Evolutionary conservation across 2,797 vertebrate genomes (phyloP).

Genomic region (Thunnus albacares): DNA sequence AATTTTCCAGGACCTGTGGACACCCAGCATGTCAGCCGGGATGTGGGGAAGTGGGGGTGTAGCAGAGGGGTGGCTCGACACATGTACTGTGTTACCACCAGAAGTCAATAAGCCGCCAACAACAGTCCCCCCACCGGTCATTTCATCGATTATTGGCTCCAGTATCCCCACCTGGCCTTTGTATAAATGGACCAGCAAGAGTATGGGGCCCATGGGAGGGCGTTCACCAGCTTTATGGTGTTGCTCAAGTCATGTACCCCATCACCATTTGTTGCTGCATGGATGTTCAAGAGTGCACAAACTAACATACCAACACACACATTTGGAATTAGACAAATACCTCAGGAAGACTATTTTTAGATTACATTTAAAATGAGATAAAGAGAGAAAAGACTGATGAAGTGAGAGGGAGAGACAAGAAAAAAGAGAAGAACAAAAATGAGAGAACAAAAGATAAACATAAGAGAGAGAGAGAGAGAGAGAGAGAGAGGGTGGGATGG

Average conservation of each 20-base stretch:
- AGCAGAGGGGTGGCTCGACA: background rate
- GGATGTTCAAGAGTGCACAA: conserved; percentile 31
- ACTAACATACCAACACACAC: conserved; percentile 38
- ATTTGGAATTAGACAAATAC: conserved; percentile 31
- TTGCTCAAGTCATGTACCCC: conserved; percentile 5
- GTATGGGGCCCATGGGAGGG: background rate
- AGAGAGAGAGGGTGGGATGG: conserved; percentile 30
- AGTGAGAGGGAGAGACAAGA: background rate
- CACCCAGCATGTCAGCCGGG: background rate
- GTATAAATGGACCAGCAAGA: conserved; percentile 10
- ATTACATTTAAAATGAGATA: conserved; percentile 10
- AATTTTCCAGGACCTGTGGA: background rate
- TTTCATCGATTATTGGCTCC: conserved; percentile 34
- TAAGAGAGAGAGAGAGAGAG: conserved; percentile 32
- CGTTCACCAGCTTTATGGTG: background rate
- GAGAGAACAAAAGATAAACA: conserved; percentile 42
- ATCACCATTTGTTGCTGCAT: background rate
- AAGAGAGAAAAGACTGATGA: conserved; percentile 13
- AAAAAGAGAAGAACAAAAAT: conserved; percentile 4
- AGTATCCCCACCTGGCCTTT: conserved; percentile 22
- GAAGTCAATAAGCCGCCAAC: conserved; percentile 23
- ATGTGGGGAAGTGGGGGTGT: background rate
- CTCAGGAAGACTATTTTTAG: conserved; percentile 14
- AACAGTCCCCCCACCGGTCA: conserved; percentile 12
- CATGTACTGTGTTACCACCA: conserved; percentile 8